Base-by-base conservation (phyloP, 2,113 vertebrate species). In the Coreoperca whiteheadi region DNA sequence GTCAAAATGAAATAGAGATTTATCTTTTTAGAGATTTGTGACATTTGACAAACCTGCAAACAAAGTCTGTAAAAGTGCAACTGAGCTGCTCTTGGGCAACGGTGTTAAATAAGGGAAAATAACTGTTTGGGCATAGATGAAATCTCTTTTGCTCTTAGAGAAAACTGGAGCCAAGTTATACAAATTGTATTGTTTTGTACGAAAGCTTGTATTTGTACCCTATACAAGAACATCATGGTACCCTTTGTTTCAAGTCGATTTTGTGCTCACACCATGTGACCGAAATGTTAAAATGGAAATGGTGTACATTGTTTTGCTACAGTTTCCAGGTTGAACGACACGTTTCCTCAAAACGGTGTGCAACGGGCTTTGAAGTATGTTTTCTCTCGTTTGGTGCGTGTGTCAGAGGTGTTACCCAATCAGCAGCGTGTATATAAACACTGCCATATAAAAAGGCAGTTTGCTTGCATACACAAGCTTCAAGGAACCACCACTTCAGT, bases 1-100 rank as follows among this genome's bases (percentile, higher is more conserved):
- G 50, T 71, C 37, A 61, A 73, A 77, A 48, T 72, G 15, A 66
- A 72, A 56, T 43, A 48, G 6, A 57, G 25, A 34, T 82, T 9
- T 39, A 16, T 63, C 4, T 21, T 34, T n/a, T n/a, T n/a, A n/a
- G 41, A 67, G 61, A 54, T 28, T 4, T 39, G 54, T 67, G 14
- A 48, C 48, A 66, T 23, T 74, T n/a, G n/a, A n/a, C 16, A 75
- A 70, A 41, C 43, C 9, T 20, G 11, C 23, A 39, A 34, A 79
- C 57, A 41, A 57, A 41, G 11, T 10, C 2, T 32, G 48, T 72
- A 14, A 34, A 12, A 41, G 34, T 34, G 6, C 28, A 18, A 4
- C 14, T 50, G 8, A 30, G 23, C 18, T 66, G 37, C 25, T 32
- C 25, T 46, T 32, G 3, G 53, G 15, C 30, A 37, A 56, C 61